Evolutionary conservation across 2,113 vertebrate species (phyloP), one percentile per base, ranked within the genome.

Genomic region (Microcebus ravelobensis): DNA sequence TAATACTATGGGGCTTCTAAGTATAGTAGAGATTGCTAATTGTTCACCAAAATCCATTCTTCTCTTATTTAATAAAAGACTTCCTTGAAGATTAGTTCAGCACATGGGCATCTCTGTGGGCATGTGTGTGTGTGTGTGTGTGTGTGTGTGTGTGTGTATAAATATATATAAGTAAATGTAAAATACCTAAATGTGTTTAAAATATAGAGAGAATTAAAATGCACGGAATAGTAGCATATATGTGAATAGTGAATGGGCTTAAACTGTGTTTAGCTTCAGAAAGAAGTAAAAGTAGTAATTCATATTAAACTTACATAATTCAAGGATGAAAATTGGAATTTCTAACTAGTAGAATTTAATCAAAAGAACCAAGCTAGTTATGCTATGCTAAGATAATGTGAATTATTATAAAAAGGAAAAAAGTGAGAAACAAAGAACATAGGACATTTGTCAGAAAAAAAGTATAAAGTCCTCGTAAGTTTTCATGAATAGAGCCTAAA

Each of bases 221-320:
- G 81, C 1, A 83, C 13, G 48, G n/a, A 70, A 39, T 63, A 73
- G n/a, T 67, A 57, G 4, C 0, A 57, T 31, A 31, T 67, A 5
- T 77, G 6, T 77, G 80, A 52, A 3, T 8, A 59, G 10, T 89
- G 5, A 95, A 59, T 65, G 0, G 29, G 88, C 70, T 61, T 80
- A 59, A 88, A 77, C 6, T 94, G 2, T 50, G 7, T 25, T 87
- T 80, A 74, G 0, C 45, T 87, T 3, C 34, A 92, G 15, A 68
- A 92, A 85, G 50, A 77, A 90, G 50, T 42, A 86, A 96, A 65
- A 83, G 29, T 70, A 92, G 17, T 13, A 81, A 76, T 63, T 81
- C 9, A 21, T 70, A 81, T 25, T 79, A 61, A 83, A 63, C 0
- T 68, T 50, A 79, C 0, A 45, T 81, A 85, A 81, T 57, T 94